Evolutionary conservation across 2,888 invertebrate species (phyloP), one percentile per base, ranked within the genome.

Genomic region (Eurois occulta): DNA sequence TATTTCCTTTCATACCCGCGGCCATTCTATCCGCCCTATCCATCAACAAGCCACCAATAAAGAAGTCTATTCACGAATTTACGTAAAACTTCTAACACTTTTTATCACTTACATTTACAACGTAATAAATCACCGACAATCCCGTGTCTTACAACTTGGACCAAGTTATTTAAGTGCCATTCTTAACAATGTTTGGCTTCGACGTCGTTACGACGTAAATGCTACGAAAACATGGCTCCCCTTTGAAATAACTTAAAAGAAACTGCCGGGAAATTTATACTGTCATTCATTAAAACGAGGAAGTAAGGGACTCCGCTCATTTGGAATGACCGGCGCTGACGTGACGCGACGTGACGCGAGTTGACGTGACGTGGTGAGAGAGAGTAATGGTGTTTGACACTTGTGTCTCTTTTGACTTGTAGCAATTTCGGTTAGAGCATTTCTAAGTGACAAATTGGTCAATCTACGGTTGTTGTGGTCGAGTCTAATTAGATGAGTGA

Each of bases 111-210:
- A 86, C 76, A 84, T 78, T 86, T 81, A 87, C 87, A 84, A 60
- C 55, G 67, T 48, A 80, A 84, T 87, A 80, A 87, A 87, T 86
- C 80, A 86, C 62, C 48, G 48, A 62, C 52, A 69, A 64, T 72
- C 83, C 80, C 74, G 43, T 58, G 78, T 73, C 88, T 86, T 84
- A 74, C 86, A 66, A 81, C 81, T 91, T 85, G 76, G 48, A 67
- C 88, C 87, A 78, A 75, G 48, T 78, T 78, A 82, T 89, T 90
- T 91, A 92, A 93, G 92, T 92, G 92, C 91, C 90, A 85, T 92
- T 92, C 92, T 92, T 93, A 92, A 93, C 93, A 93, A 92, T 93
- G 93, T 93, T 93, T 93, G 89, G 89, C 90, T 92, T 92, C 89
- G 89, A 88, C 90, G 88, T 84, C 84, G 91, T 92, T 91, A 91